phyloP scores from a whole-genome alignment of 2,797 vertebrate species.

The Urocyon cinereoargenteus region DNA sequence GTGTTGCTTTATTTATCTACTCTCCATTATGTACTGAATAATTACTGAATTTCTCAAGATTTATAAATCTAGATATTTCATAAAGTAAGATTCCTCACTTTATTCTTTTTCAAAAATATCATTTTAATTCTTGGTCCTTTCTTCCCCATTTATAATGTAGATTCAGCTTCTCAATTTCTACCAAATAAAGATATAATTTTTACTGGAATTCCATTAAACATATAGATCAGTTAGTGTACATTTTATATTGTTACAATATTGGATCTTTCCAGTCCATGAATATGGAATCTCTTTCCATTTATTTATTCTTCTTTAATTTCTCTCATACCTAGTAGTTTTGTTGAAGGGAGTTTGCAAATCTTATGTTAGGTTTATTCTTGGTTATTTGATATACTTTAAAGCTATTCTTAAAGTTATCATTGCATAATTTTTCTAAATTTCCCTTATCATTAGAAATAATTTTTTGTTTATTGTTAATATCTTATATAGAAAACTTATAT shows the following conservation, averaged over 20 bases:
- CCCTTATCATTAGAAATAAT: constrained; percentile 24
- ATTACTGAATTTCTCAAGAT: neutral
- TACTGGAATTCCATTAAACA: neutral
- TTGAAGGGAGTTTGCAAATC: neutral
- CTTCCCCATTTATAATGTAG: neutral
- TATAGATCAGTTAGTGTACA: neutral
- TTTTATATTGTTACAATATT: neutral
- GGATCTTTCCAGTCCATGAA: neutral
- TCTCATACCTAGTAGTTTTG: neutral
- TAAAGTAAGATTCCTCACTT: neutral
- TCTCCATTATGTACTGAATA: neutral
- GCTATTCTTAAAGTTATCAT: neutral
- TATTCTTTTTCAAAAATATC: neutral
- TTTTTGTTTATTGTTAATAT: neutral
- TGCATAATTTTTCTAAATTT: neutral
- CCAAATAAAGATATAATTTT: neutral
- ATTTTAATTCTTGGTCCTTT: neutral
- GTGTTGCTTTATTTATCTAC: neutral
- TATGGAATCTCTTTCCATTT: neutral
- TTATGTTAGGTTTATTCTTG: neutral
- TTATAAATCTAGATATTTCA: neutral
- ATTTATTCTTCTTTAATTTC: constrained; percentile 3
- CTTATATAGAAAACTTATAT: neutral
- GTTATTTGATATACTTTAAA: neutral
- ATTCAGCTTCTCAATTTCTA: neutral